phyloP scores from a whole-genome alignment of 2,888 invertebrate genomes.

The Sarcophaga rosellei region DNA sequence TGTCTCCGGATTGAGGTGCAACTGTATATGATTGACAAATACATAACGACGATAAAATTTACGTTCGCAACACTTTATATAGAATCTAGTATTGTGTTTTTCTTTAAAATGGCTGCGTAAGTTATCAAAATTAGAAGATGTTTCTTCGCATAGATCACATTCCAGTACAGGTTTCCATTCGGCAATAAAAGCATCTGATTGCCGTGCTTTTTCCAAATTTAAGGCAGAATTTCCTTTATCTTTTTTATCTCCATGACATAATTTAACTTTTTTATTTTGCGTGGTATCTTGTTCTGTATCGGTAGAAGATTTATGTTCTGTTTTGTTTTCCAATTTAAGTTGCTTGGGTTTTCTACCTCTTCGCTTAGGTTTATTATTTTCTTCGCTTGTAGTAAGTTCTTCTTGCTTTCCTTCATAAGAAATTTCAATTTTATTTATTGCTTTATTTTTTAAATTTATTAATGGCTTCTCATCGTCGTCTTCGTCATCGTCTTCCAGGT shows the following conservation, averaged over 20 bases:
- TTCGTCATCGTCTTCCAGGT: conserved; percentile 4
- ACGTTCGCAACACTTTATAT: conserved; percentile 69
- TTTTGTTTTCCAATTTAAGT: neutral
- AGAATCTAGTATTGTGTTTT: conserved; percentile 66
- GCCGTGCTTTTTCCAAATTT: conserved; percentile 50
- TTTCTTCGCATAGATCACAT: conserved; percentile 67
- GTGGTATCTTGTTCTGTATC: neutral
- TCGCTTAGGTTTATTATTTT: neutral
- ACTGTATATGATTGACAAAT: conserved; percentile 69
- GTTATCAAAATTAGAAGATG: conserved; percentile 55
- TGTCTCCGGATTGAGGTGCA: conserved; percentile 70
- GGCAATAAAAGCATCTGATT: conserved; percentile 68
- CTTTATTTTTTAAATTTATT: conserved; percentile 19
- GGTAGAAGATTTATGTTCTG: neutral
- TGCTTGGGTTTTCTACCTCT: conserved; percentile 24
- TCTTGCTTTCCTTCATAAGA: neutral
- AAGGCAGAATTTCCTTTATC: conserved; percentile 3
- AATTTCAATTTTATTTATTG: neutral
- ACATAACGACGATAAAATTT: conserved; percentile 69
- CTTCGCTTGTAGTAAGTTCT: neutral
- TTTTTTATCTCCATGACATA: neutral
- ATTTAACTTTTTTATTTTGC: conserved; percentile 11
- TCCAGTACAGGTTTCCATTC: conserved; percentile 64
- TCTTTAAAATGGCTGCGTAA: conserved; percentile 68
- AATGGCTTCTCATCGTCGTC: conserved; percentile 17